Evolutionary conservation across 2,888 invertebrate species (phyloP), one percentile per base, ranked within the genome.

Genomic region (Eupithecia subfuscata): DNA sequence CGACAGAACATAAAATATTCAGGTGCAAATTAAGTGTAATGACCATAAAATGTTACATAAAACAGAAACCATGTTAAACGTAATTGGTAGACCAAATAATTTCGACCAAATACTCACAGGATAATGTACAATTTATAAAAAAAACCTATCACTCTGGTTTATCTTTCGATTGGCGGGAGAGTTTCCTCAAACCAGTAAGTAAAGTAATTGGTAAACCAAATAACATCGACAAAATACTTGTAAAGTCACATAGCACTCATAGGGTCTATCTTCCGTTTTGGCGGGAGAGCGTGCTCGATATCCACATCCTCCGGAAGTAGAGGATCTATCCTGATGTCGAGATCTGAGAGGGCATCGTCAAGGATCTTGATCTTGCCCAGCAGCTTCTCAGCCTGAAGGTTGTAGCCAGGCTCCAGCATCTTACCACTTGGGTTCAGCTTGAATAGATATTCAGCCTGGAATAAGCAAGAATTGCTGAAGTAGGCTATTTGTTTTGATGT

Each of bases 351-450:
- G 6, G 92, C 90, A 14, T 91, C 89, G 76, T 95, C 93, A 16
- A 95, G 85, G 71, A 92, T 88, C 82, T 95, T 94, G 18, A 96
- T 93, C 80, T 92, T 92, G 30, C 95, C 93, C 78, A 96, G 80
- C 16, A 96, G 78, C 72, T 86, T 89, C 80, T 95, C 96, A 34
- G 96, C 96, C 82, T 95, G 94, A 48, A 95, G 89, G 76, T 95
- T 96, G 85, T 95, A 96, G 52, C 96, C 96, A 0, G 96, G 96
- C 85, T 96, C 96, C 75, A 96, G 95, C 96, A 96, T 96, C 88
- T 96, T 96, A 0, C 97, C 97, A 80, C 95, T 96, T 0, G 97
- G 96, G 88, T 97, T 97, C 84, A 95, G 92, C 84, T 95, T 96
- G 89, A 97, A 97, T 71, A 97, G 87, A 87, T 96, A 96, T 89